Evolutionary conservation across 2,113 vertebrate species (phyloP).

Genomic region (Plecotus auritus): DNA sequence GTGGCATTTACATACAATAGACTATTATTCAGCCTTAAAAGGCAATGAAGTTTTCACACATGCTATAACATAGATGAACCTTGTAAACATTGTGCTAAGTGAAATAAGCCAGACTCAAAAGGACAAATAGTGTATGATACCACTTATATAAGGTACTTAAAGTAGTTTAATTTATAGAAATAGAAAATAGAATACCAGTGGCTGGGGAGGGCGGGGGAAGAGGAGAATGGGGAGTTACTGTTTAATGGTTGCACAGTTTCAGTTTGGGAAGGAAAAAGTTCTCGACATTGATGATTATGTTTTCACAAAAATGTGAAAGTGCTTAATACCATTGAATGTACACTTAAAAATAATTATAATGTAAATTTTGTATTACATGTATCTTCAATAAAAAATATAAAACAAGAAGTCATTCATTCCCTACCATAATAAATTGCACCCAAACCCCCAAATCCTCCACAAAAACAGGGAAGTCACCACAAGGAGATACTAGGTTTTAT

Average conservation of each 20-base stretch:
- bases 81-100: background rate
- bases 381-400: background rate
- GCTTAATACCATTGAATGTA: background rate
- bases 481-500: background rate
- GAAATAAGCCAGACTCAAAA: background rate
- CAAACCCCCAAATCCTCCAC: fast-evolving
- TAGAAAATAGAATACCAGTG: background rate
- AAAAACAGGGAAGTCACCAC: background rate
- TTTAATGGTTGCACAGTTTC: background rate
- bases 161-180: background rate
- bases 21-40: background rate
- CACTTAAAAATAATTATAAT: background rate
- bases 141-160: background rate
- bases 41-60: background rate
- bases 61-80: background rate
- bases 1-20: too few species aligned
- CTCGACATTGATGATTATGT: background rate
- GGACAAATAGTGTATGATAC: background rate
- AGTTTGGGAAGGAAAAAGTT: background rate
- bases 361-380: background rate
- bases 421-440: background rate
- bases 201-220: background rate
- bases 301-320: background rate
- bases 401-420: background rate
- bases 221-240: background rate